Evolutionary conservation across 2,888 invertebrate genomes (phyloP).

Genomic region (Drosophila formosana): DNA sequence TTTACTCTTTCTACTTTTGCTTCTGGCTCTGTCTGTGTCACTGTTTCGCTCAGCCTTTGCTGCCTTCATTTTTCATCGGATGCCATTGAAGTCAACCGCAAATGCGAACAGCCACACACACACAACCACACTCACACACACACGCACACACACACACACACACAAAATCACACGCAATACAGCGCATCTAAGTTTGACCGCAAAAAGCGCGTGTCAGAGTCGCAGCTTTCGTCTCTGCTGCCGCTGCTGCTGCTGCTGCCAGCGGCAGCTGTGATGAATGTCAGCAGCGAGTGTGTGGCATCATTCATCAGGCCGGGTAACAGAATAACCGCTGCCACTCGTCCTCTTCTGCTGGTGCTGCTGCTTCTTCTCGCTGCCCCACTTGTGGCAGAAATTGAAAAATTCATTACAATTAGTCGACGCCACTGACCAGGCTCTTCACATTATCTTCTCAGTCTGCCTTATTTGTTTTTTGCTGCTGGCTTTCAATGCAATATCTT

Average conservation of each 20-base stretch:
- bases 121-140: conserved; percentile 13
- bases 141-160: conserved; percentile 2
- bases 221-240: conserved; percentile 20
- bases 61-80: conserved; percentile 58
- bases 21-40: conserved; percentile 4
- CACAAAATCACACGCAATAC: conserved; percentile 6
- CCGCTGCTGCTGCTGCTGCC: conserved; percentile 18
- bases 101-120: conserved; percentile 32
- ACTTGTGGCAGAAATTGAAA: conserved; percentile 65
- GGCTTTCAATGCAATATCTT: conserved; percentile 42
- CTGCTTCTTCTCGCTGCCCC: background rate
- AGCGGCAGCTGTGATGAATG: conserved; percentile 73
- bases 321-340: background rate
- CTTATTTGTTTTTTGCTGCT: background rate
- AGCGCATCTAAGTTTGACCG: conserved; percentile 57
- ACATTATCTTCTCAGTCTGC: conserved; percentile 1
- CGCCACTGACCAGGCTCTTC: conserved; percentile 46
- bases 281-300: conserved; percentile 70
- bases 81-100: conserved; percentile 62
- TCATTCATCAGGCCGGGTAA: conserved; percentile 69
- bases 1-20: conserved; percentile 4
- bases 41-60: conserved; percentile 8
- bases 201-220: conserved; percentile 69
- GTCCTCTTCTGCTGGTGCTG: background rate
- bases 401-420: conserved; percentile 79